Conservation (phyloP, 2,797 vertebrate species). For the Prionace glauca region DNA sequence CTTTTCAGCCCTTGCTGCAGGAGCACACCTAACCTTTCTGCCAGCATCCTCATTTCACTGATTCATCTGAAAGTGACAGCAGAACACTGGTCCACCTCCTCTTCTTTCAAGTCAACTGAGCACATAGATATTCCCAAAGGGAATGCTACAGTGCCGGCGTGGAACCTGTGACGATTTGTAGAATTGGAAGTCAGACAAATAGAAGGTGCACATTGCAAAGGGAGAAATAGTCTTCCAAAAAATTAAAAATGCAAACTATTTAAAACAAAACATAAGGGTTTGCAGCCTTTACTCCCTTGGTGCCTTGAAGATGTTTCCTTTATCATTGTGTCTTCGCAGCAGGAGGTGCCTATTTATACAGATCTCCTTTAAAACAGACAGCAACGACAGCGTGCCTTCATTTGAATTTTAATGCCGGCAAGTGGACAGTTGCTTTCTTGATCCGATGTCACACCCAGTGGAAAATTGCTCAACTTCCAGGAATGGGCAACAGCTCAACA, state of each 20-base stretch:
- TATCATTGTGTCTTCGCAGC: not conserved
- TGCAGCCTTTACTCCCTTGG: not conserved
- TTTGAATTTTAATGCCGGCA: conserved; percentile 10
- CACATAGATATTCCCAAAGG: not conserved
- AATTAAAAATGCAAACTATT: not conserved
- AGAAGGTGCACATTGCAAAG: not conserved
- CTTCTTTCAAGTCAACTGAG: not conserved
- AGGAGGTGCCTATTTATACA: not conserved
- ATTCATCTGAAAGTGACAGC: not conserved
- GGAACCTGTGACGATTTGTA: not conserved
- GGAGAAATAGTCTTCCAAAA: not conserved
- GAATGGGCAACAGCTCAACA: not conserved
- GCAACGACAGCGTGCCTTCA: not conserved
- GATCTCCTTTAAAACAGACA: not conserved
- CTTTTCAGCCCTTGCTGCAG: not conserved
- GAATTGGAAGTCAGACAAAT: not conserved
- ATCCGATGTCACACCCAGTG: not conserved
- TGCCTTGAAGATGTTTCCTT: not conserved
- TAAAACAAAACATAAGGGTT: not conserved
- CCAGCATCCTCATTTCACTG: not conserved
- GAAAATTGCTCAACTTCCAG: not conserved
- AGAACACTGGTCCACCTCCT: not conserved
- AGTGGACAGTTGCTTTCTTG: not conserved
- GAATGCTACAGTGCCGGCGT: not conserved
- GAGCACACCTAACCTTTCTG: not conserved